Evolutionary conservation across 2,113 vertebrate species (phyloP), one percentile per base, ranked within the genome.

Genomic region (Xenopus tropicalis): DNA sequence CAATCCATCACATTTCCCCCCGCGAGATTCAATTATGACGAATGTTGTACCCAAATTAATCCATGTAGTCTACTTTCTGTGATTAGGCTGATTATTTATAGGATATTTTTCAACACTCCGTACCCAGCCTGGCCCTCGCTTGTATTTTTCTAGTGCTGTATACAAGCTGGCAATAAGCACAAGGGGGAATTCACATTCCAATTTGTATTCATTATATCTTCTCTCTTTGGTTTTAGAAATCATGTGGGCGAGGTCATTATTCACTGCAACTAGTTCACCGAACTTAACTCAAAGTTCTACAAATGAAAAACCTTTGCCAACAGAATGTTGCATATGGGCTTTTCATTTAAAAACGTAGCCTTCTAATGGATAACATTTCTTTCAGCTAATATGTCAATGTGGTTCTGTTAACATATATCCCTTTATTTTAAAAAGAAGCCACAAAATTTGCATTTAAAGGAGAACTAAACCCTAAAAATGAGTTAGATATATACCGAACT

Each of bases 181-280:
- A 37, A 19, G 72, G 17, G 72, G 72, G 72, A 75, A 75, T 69
- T 23, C 54, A 23, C 71, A 59, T 74, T 74, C 44, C 72, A 61
- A 75, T 75, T 75, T 69, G 72, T 75, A 54, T 68, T 75, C 72
- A 69, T 74, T 74, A 74, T 75, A 68, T 75, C 43, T 67, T 74
- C 17, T 17, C 42, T 65, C 37, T 65, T 65, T 63, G 61, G 61
- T 42, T 24, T 42, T 20, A 43, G n/a, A 66, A 66, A 66, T 51
- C 57, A 61, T 69, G 57, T 62, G 46, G 72, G 66, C 46, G 25
- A 68, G 58, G 72, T 62, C 44, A 62, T 63, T 54, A 52, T 42
- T 75, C 72, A 61, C 46, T 42, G 24, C 24, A 52, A 61, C 43
- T 51, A 23, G 22, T 61, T 48, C 24, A 23, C 1, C 20, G 44